Evolutionary conservation across 2,113 vertebrate genomes (phyloP), one percentile per base, ranked within the genome.

Genomic region (Macroglossus sobrinus): DNA sequence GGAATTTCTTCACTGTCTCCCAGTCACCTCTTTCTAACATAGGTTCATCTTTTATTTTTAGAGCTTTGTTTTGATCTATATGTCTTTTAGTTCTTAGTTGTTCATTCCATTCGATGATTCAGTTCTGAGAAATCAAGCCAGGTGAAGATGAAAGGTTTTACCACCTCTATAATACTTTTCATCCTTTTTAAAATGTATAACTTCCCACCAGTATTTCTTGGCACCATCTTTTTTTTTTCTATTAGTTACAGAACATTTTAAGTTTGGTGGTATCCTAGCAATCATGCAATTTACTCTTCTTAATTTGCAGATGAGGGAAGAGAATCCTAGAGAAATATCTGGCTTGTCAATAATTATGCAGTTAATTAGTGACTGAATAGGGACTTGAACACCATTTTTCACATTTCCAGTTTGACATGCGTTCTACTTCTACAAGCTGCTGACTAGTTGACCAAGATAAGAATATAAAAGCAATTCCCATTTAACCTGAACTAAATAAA

Each of bases 1-100:
- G 84, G 64, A 75, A 90, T 95, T 90, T 87, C 26, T 89, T 87
- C 33, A 1, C 64, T 87, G 84, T 79, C 78, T 94, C 24, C 38
- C 11, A 68, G 38, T 80, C 50, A 69, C 66, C 43, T 89, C 79
- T 71, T 93, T 80, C 80, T 92, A 81, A 81, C 75, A 68, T 81
- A 93, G 35, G 30, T 74, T 97, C 33, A 33, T 88, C 40, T 95
- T 95, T 98, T 89, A 96, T 97, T 97, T 97, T 97, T 96, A 96
- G 79, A 87, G 28, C 64, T 97, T 71, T 96, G 74, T 95, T 97
- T 97, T 97, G 55, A 94, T 94, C 91, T 97, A n/a, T 93, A 72
- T 81, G 53, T 88, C 94, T 79, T 76, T 79, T 84, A 84, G 45
- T 33, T 96, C 81, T 94, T 71, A 92, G 28, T 75, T 91, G 19